These are phyloP conservation scores for Augiades crinisus DNA, from an alignment of 2,888 invertebrate species.

Conservation along the genomic window DNA sequence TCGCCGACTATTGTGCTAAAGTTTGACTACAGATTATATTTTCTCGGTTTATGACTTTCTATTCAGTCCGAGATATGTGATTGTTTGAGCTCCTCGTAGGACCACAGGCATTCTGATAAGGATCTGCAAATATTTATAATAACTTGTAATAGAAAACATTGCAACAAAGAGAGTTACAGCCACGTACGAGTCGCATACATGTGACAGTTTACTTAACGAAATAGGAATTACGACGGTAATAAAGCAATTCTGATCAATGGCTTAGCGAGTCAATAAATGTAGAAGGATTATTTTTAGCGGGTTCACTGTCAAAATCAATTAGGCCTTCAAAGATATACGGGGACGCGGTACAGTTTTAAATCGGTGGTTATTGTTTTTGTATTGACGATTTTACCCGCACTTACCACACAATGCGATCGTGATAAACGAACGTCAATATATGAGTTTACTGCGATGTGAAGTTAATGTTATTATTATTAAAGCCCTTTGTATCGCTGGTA, in stretches of 20 bases:
- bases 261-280: conserved; percentile 4
- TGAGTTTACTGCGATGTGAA: conserved; percentile 19
- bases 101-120: conserved; percentile 23
- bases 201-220: not conserved
- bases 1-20: conserved; percentile 58
- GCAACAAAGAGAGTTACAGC: not conserved
- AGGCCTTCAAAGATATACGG: conserved; percentile 20
- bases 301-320: conserved; percentile 23
- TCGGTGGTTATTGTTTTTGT: conserved; percentile 21
- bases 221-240: conserved; percentile 3
- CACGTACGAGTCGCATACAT: not conserved
- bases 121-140: conserved; percentile 12
- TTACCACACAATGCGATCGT: conserved; percentile 27
- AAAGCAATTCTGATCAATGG: conserved; percentile 1
- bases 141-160: not conserved
- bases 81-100: conserved; percentile 30
- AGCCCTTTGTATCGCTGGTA: conserved; percentile 10
- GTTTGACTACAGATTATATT: conserved; percentile 55
- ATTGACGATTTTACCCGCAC: conserved; percentile 24
- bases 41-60: conserved; percentile 47
- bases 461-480: conserved; percentile 25
- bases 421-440: conserved; percentile 24
- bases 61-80: conserved; percentile 42
- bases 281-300: conserved; percentile 13
- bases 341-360: not conserved